Base-by-base conservation (phyloP, 2,888 invertebrate species). In the Diachrysia chrysitis region DNA sequence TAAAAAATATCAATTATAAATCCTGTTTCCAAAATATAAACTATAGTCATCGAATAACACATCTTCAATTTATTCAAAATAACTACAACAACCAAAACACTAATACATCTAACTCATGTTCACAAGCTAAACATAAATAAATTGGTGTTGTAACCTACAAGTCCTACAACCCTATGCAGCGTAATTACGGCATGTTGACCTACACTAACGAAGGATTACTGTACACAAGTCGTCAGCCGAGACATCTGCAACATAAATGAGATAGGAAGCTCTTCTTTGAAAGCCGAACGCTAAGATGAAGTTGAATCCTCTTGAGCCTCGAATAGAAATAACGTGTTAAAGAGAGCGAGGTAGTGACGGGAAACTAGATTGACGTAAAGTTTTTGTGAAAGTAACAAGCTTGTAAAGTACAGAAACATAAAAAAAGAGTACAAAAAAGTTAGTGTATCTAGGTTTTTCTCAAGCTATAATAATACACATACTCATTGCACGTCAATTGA, bases 201-300 rank as follows among this genome's bases (percentile, higher is more conserved):
- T 57, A 63, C 57, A 69, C 68, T 70, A 76, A 79, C 68, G 63
- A 77, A 69, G 78, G 66, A 79, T 79, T 69, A 80, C 67, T 29
- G 63, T 66, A 65, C 65, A 77, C 63, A 63, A 65, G 72, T 67
- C 63, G 63, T 72, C 63, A 71, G 63, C 62, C 65, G 71, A 71
- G 75, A 78, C 73, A 76, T 71, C 60, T 81, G 70, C 78, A 78
- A 81, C 78, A 76, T 80, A 81, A 81, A 80, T 81, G 78, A 78
- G 78, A 79, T 69, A 70, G 78, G 71, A 76, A 78, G 71, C 72
- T 60, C 64, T 72, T 75, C 69, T 79, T 78, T 81, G 78, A 81
- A 76, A 75, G 64, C 58, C 56, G 68, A 75, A 21, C 54, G 58
- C 63, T 80, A 70, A 78, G 76, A 71, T 67, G 70, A 76, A 81